These are phyloP conservation scores for Synanthedon tipuliformis DNA, from an alignment of 2,888 invertebrate species.

Conservation along the genomic window DNA sequence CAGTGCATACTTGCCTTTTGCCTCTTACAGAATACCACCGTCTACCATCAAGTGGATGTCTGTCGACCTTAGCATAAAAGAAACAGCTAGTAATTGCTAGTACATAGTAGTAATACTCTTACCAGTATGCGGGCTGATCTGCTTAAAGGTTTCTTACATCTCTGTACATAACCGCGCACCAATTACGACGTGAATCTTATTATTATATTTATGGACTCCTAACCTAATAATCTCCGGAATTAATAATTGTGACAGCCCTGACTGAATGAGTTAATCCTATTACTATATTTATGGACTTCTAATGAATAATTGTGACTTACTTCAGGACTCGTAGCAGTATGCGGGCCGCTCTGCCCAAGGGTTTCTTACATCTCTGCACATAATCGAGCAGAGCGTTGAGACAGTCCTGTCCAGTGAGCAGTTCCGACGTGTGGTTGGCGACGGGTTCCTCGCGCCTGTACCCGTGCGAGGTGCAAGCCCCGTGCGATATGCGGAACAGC, in stretches of 20 bases:
- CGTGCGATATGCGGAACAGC: conserved; percentile 49
- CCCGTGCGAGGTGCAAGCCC: conserved; percentile 30
- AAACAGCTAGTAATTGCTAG: too few species aligned
- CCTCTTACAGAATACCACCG: too few species aligned
- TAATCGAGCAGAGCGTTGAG: conserved; percentile 58
- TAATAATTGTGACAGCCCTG: not conserved
- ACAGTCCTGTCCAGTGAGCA: conserved; percentile 45
- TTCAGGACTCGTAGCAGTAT: conserved; percentile 66
- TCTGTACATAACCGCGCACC: conserved; percentile 43
- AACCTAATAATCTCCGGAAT: too few species aligned
- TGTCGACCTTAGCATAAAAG: too few species aligned
- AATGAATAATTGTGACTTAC: conserved; percentile 21
- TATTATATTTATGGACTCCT: too few species aligned
- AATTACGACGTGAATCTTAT: too few species aligned
- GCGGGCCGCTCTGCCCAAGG: conserved; percentile 57
- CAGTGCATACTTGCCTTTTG: too few species aligned
- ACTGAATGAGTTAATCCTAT: not conserved
- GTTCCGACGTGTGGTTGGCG: conserved; percentile 38
- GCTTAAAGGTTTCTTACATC: conserved; percentile 53
- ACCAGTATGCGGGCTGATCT: conserved; percentile 65
- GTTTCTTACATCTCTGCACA: conserved; percentile 51
- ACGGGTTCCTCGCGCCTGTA: conserved; percentile 32
- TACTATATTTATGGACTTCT: too few species aligned
- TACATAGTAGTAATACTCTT: conserved; percentile 32
- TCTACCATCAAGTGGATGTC: too few species aligned